Percentiles rank a stretch among this genome's conserved stretches.
Evolutionary conservation across 2,888 invertebrate species (phyloP).

Genomic region (Trichogramma dendrolimi): DNA sequence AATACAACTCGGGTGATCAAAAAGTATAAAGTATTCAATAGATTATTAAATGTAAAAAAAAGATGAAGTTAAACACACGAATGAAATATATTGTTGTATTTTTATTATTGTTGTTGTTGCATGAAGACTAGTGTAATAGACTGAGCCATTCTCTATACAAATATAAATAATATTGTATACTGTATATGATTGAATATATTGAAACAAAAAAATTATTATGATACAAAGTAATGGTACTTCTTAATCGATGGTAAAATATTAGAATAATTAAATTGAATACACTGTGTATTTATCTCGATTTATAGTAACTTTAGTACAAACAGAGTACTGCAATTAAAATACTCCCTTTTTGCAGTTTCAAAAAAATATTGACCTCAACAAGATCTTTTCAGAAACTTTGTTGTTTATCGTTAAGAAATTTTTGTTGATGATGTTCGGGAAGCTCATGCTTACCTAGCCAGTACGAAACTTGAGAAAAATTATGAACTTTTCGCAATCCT

Average conservation of each 20-base stretch:
- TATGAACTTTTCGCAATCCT: too few relatives aligned
- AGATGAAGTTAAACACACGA: constrained; percentile 26
- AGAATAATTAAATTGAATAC: constrained; percentile 44
- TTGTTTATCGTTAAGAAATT: too few relatives aligned
- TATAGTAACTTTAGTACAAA: constrained; percentile 46
- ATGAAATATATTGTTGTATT: constrained; percentile 49
- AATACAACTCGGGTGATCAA: constrained; percentile 23
- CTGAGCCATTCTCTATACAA: constrained; percentile 47
- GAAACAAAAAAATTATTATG: constrained; percentile 38
- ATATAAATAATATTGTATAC: constrained; percentile 38
- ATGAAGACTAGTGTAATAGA: constrained; percentile 50
- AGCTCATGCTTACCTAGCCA: too few relatives aligned
- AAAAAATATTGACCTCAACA: background rate
- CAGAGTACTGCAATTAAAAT: constrained; percentile 41
- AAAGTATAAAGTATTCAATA: constrained; percentile 17
- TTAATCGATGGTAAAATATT: constrained; percentile 47
- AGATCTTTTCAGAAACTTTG: too few relatives aligned
- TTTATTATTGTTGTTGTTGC: constrained; percentile 48
- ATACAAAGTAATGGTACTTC: constrained; percentile 36
- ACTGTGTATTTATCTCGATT: constrained; percentile 44
- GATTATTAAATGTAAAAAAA: constrained; percentile 8
- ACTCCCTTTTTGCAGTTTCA: constrained; percentile 35
- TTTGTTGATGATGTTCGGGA: too few relatives aligned
- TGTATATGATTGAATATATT: constrained; percentile 44
- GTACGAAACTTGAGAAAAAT: too few relatives aligned